Evolutionary conservation across 1,140 invertebrate species (phyloP).

Genomic region (Elysia chlorotica): DNA sequence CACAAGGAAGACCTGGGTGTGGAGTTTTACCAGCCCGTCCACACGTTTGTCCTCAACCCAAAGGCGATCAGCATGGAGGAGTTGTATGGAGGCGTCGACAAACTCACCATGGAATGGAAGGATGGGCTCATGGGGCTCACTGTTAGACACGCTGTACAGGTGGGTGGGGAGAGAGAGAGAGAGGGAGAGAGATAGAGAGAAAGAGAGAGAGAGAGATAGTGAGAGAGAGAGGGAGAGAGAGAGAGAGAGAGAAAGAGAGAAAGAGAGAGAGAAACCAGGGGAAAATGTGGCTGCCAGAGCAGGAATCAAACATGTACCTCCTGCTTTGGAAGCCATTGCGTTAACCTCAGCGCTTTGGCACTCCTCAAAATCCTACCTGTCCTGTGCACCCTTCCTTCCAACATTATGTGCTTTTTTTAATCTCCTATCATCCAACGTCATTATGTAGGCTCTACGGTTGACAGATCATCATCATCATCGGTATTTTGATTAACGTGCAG

Average conservation of each 20-base stretch:
- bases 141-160: slow-evolving; percentile 57
- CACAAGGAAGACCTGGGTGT: slow-evolving; percentile 42
- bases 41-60: slow-evolving; percentile 60
- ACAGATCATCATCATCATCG: too few species aligned
- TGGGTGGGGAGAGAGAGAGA: slow-evolving; percentile 22
- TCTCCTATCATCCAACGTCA: too few species aligned
- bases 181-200: neutral
- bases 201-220: slow-evolving; percentile 35
- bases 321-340: neutral
- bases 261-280: neutral
- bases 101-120: slow-evolving; percentile 62
- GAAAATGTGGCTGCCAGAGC: neutral
- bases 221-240: neutral
- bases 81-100: slow-evolving; percentile 61
- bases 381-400: too few species aligned
- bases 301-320: neutral
- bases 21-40: slow-evolving; percentile 61
- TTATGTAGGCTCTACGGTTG: too few species aligned
- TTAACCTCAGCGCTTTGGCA: neutral
- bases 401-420: too few species aligned
- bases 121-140: slow-evolving; percentile 62
- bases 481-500: neutral
- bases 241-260: neutral
- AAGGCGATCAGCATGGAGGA: slow-evolving; percentile 64
- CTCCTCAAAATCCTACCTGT: too few species aligned